Evolutionary conservation across 2,888 invertebrate genomes (phyloP), one percentile per base, ranked within the genome.

Genomic region (Coenonympha arcania): DNA sequence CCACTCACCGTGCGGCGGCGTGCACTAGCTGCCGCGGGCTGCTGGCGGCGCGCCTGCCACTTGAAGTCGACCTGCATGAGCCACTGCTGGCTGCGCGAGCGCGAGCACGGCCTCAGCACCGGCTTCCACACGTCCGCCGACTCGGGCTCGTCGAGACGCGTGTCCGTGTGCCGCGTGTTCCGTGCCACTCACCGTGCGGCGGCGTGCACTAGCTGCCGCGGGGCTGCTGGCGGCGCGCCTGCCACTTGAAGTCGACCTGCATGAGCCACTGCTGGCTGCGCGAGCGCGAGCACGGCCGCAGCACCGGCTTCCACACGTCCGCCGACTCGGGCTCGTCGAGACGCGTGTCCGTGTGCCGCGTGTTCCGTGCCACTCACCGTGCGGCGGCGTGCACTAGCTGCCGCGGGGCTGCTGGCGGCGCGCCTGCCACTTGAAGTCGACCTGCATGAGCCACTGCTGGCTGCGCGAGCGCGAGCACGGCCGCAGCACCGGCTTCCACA

Each of bases 401-500:
- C n/a, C n/a, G n/a, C 53, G 34, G 60, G 30, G 3, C 13, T 37
- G 47, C 37, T 24, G 39, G 13, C 47, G 56, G 22, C 82, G 62
- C 52, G 93, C 95, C 85, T 96, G 96, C 96, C 96, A 96, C 86
- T 95, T 94, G 85, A 96, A 96, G 87, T 95, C 95, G 60, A 79
- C 71, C 78, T 94, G 92, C 96, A 96, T 96, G 59, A 95, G 91
- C 96, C 96, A 96, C 80, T 94, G 93, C 74, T 96, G 96, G 2
- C 92, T 92, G 53, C 88, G 87, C 57, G 89, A 87, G 47, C 89
- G 89, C 74, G 90, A 89, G 82, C 96, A 96, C 37, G 90, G 82
- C 43, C 91, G 87, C 66, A 96, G 79, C 57, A 94, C 84, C 16
- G 96, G 95, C 71, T 91, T 90, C 69, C 92, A 91, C 61, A n/a